phyloP scores from a whole-genome alignment of 2,888 invertebrate genomes.

The Dromius quadrimaculatus region DNA sequence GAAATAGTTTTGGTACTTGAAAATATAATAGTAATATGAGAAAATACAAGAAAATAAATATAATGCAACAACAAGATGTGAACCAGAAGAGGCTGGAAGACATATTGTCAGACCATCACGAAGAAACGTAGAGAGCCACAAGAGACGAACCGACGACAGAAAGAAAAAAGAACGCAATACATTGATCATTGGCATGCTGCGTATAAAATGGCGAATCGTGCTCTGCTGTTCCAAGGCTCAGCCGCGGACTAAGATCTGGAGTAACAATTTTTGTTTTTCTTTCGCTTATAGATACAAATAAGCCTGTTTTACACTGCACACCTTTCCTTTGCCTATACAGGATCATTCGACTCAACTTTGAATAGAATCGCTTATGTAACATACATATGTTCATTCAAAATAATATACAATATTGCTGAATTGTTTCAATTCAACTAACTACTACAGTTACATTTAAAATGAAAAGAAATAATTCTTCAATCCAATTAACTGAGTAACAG shows the following conservation, averaged over 20 bases:
- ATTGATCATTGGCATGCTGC: conserved; percentile 42
- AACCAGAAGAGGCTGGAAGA: conserved; percentile 2
- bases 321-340: conserved; percentile 7
- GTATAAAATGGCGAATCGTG: conserved; percentile 27
- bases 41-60: conserved; percentile 14
- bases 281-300: conserved; percentile 10
- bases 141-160: conserved; percentile 49
- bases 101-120: not conserved
- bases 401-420: too few relatives aligned
- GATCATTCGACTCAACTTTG: too few relatives aligned
- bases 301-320: conserved; percentile 22
- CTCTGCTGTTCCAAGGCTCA: conserved; percentile 1
- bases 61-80: conserved; percentile 12
- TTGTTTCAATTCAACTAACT: too few relatives aligned
- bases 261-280: not conserved
- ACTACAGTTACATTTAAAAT: too few relatives aligned
- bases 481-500: too few relatives aligned
- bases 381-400: not conserved
- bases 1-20: too few relatives aligned
- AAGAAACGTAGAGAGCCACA: not conserved
- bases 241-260: too few relatives aligned
- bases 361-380: not conserved
- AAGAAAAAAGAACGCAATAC: conserved; percentile 44
- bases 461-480: too few relatives aligned
- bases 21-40: conserved; percentile 15